Evolutionary conservation across 1,140 invertebrate species (phyloP).

Genomic region (Drosophila kohkoa): DNA sequence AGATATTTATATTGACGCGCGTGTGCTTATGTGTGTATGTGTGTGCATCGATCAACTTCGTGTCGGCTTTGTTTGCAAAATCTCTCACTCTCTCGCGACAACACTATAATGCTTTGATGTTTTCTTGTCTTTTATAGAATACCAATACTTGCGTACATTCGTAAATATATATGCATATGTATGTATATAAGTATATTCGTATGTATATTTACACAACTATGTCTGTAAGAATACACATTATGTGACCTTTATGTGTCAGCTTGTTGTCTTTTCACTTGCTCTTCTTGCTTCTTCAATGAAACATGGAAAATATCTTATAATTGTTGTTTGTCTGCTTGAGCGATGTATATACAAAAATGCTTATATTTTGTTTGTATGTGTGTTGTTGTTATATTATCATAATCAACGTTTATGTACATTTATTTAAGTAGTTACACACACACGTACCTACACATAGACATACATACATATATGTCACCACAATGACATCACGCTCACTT

Average conservation of each 20-base stretch:
- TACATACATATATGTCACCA: constrained; percentile 55
- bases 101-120: constrained; percentile 22
- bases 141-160: neutral
- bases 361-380: constrained; percentile 11
- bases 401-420: constrained; percentile 12
- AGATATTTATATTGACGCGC: constrained; percentile 2
- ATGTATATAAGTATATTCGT: too few species aligned
- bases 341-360: neutral
- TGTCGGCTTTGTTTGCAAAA: constrained; percentile 27
- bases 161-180: constrained; percentile 1
- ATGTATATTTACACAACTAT: constrained; percentile 16
- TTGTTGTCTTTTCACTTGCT: constrained; percentile 23
- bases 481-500: constrained; percentile 69
- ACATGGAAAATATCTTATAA: constrained; percentile 4
- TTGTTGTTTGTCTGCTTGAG: neutral
- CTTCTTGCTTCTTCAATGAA: constrained; percentile 13
- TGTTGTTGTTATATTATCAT: constrained; percentile 29
- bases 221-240: constrained; percentile 26
- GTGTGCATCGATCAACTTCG: constrained; percentile 16
- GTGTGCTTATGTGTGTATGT: neutral
- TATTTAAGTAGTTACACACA: constrained; percentile 10
- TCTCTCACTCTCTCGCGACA: constrained; percentile 2
- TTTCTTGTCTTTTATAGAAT: constrained; percentile 15
- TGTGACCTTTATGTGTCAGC: constrained; percentile 44
- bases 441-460: constrained; percentile 6